Evolutionary conservation across 2,113 vertebrate genomes (phyloP).

Genomic region (Probosciger aterrimus): DNA sequence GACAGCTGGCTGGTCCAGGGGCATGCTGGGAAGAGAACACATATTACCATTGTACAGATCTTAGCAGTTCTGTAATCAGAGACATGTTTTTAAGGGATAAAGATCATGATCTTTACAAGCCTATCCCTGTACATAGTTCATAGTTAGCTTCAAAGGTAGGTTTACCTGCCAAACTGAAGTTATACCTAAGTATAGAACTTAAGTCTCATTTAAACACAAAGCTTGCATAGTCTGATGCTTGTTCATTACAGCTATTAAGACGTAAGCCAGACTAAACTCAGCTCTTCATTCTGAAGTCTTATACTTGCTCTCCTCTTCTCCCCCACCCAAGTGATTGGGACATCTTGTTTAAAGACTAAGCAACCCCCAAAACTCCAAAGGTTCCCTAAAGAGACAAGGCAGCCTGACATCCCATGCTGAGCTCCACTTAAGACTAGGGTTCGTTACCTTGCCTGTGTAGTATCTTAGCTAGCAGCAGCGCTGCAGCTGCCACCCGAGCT

Average conservation of each 20-base stretch:
- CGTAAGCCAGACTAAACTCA: background rate
- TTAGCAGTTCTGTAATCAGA: background rate
- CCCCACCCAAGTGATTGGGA: background rate
- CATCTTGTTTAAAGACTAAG: background rate
- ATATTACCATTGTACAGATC: background rate
- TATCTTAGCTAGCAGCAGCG: constrained; percentile 84
- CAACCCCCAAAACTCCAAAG: background rate
- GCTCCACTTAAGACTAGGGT: rapidly evolving
- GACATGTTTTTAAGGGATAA: background rate
- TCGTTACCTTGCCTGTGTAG: constrained; percentile 86
- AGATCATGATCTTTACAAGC: background rate
- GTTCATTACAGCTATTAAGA: background rate
- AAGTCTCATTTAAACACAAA: background rate
- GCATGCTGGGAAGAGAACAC: constrained; percentile 73
- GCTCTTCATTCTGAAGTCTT: background rate
- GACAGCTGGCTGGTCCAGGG: constrained; percentile 84
- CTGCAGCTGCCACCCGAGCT: constrained; percentile 82
- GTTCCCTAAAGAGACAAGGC: background rate
- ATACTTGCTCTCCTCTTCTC: background rate
- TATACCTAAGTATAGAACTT: rapidly evolving
- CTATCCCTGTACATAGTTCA: background rate
- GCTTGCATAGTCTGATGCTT: background rate
- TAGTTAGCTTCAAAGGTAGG: background rate
- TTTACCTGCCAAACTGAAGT: background rate
- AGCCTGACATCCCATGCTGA: background rate